phyloP scores from a whole-genome alignment of 2,888 invertebrate species.

The Notodonta dromedarius region DNA sequence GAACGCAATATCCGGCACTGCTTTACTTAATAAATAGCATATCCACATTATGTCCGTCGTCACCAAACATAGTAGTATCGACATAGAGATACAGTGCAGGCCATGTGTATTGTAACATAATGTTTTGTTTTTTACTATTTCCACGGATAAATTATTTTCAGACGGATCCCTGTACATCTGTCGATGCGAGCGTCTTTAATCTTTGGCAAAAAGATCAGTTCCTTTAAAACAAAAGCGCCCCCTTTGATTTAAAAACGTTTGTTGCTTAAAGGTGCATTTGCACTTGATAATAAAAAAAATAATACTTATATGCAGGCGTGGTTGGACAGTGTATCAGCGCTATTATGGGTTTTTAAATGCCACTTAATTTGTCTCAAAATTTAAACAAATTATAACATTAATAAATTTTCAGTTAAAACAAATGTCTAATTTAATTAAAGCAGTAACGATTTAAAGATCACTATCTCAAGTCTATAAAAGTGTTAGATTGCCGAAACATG shows the following conservation, averaged over 20 bases:
- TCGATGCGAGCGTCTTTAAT: constrained; percentile 37
- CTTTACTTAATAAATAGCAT: no score
- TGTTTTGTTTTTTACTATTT: constrained; percentile 54
- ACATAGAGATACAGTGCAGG: constrained; percentile 26
- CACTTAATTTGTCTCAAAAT: no score
- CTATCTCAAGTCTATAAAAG: neutral
- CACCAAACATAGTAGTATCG: constrained; percentile 27
- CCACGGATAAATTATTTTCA: constrained; percentile 53
- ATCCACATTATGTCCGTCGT: constrained; percentile 33
- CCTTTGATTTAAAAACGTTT: constrained; percentile 36
- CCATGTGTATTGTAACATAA: constrained; percentile 54
- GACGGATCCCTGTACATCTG: constrained; percentile 51
- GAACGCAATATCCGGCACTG: no score
- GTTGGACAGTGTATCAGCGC: no score
- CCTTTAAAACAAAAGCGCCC: constrained; percentile 33
- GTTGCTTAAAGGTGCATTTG: constrained; percentile 28
- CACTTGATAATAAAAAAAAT: constrained; percentile 6
- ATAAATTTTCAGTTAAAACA: neutral
- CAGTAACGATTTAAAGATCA: neutral
- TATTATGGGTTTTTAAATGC: no score
- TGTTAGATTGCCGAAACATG: constrained; percentile 2
- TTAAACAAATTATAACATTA: no score
- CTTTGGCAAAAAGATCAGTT: constrained; percentile 39
- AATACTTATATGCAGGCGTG: no score
- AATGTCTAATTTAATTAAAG: neutral